phyloP scores from a whole-genome alignment of 2,888 invertebrate genomes.

The Drosophila helvetica region DNA sequence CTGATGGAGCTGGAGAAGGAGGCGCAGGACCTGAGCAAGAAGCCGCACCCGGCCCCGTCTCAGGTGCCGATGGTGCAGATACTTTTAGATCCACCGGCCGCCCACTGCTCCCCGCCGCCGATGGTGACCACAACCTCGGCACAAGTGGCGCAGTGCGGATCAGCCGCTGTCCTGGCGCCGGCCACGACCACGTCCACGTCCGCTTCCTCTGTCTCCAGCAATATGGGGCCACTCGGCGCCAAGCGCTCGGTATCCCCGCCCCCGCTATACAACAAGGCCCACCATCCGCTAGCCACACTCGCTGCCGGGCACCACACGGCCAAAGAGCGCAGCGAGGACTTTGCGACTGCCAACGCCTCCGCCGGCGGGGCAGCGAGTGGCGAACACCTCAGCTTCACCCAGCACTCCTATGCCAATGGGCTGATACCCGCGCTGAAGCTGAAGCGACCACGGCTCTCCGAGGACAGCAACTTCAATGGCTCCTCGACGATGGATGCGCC shows the following conservation, averaged over 20 bases:
- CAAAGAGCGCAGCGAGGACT: constrained; percentile 75
- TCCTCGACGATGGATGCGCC: constrained; percentile 82
- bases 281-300: constrained; percentile 74
- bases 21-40: constrained; percentile 79
- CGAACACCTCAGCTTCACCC: constrained; percentile 80
- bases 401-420: constrained; percentile 81
- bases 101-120: constrained; percentile 64
- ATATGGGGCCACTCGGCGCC: constrained; percentile 44
- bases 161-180: constrained; percentile 59
- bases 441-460: constrained; percentile 81
- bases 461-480: constrained; percentile 83
- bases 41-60: constrained; percentile 50
- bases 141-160: constrained; percentile 44
- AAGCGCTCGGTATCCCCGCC: constrained; percentile 82
- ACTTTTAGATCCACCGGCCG: constrained; percentile 39
- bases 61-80: constrained; percentile 17
- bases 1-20: constrained; percentile 73
- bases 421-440: constrained; percentile 81
- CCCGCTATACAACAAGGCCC: constrained; percentile 80
- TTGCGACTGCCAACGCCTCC: constrained; percentile 20
- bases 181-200: constrained; percentile 60
- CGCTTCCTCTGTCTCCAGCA: constrained; percentile 52
- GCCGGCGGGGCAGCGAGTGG: constrained; percentile 19
- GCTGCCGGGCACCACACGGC: constrained; percentile 57
- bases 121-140: constrained; percentile 61